Percentiles rank a stretch among this genome's conserved stretches.
Conservation (phyloP, 2,797 vertebrate genomes). For the Rhinophrynus dorsalis region DNA sequence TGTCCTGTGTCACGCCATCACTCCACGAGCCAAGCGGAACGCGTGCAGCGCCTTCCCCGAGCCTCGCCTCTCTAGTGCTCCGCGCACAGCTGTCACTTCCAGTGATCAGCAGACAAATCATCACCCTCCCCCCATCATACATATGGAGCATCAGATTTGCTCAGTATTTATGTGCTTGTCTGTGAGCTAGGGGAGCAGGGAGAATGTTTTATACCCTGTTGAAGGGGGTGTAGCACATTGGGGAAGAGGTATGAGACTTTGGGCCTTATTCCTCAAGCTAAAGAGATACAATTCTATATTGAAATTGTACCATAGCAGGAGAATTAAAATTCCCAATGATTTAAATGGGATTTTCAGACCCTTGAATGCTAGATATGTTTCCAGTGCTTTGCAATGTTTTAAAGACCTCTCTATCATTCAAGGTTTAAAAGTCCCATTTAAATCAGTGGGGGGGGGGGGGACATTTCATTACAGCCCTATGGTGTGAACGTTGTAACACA, state of each 20-base stretch:
- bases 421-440: too few species aligned
- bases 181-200: constrained; percentile 23
- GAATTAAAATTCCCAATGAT: too few species aligned
- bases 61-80: constrained; percentile 63
- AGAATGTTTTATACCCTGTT: neutral
- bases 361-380: too few species aligned
- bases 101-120: constrained; percentile 69
- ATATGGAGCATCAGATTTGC: constrained; percentile 70
- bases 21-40: constrained; percentile 58
- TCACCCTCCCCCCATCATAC: constrained; percentile 64
- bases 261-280: too few species aligned
- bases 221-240: neutral
- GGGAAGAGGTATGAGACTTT: neutral
- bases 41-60: constrained; percentile 55
- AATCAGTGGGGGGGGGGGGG: too few species aligned
- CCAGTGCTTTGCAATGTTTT: too few species aligned
- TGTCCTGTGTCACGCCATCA: constrained; percentile 56
- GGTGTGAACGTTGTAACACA: too few species aligned
- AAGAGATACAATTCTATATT: too few species aligned
- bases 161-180: constrained; percentile 63
- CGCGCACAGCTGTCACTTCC: constrained; percentile 71
- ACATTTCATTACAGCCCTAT: too few species aligned
- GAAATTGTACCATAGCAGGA: too few species aligned
- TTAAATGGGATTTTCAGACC: too few species aligned
- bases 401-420: too few species aligned